Evolutionary conservation across 1,140 invertebrate genomes (phyloP).

Genomic region (Philaenus spumarius): DNA sequence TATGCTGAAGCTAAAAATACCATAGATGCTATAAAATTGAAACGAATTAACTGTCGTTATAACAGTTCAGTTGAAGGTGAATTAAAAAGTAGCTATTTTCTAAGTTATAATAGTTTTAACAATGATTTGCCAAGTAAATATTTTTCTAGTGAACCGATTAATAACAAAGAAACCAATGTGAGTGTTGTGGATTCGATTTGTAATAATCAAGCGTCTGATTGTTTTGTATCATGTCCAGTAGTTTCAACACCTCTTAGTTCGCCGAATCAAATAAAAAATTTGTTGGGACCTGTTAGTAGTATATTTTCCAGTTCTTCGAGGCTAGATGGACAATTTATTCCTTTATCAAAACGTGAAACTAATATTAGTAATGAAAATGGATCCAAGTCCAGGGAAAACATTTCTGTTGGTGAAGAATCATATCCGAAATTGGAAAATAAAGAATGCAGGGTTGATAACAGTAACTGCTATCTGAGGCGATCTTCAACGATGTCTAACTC

Average conservation of each 20-base stretch:
- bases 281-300: constrained; percentile 11
- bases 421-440: too few species aligned
- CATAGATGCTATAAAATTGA: constrained; percentile 11
- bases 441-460: too few species aligned
- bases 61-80: not conserved
- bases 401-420: too few species aligned
- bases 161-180: not conserved
- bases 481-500: too few species aligned
- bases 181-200: not conserved
- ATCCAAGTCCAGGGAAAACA: too few species aligned
- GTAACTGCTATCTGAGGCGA: too few species aligned
- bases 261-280: not conserved
- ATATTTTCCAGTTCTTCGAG: constrained; percentile 12
- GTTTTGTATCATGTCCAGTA: not conserved
- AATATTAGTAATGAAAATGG: too few species aligned
- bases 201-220: not conserved
- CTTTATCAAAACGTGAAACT: not conserved
- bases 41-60: not conserved
- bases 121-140: not conserved
- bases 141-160: not conserved
- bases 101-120: not conserved
- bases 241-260: not conserved
- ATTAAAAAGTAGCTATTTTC: not conserved
- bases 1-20: constrained; percentile 15
- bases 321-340: constrained; percentile 5